Percentiles rank a stretch among this genome's conserved stretches.
These are phyloP conservation scores for Spheniscus mendiculus DNA, from an alignment of 2,113 vertebrate genomes.

Conservation along the genomic window DNA sequence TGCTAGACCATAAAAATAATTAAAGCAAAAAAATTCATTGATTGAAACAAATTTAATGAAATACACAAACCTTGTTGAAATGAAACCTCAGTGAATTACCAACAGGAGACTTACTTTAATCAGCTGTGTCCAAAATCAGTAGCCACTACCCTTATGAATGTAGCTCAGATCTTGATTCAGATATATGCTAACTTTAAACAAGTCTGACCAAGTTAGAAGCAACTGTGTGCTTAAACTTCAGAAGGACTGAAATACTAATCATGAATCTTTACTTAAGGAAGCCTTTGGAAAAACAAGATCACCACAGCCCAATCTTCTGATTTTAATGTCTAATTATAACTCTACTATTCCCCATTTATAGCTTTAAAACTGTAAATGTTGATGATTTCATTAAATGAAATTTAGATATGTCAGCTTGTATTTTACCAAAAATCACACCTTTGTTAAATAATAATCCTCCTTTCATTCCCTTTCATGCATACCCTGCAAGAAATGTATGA, in stretches of 20 bases:
- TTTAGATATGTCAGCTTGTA: not conserved
- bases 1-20: not conserved
- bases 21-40: not conserved
- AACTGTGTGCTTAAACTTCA: not conserved
- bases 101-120: not conserved
- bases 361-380: not conserved
- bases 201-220: not conserved
- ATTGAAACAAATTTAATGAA: not conserved
- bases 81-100: not conserved
- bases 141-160: not conserved
- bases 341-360: not conserved
- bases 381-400: not conserved
- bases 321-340: not conserved
- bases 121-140: not conserved
- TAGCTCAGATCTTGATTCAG: not conserved
- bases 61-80: not conserved
- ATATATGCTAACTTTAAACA: not conserved
- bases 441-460: not conserved
- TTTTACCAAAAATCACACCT: not conserved
- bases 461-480: not conserved
- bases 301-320: not conserved
- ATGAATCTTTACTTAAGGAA: not conserved
- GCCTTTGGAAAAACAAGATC: not conserved
- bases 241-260: not conserved
- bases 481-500: not conserved